Percentiles rank a stretch among this genome's conserved stretches.
Conservation (phyloP, 2,888 invertebrate species). For the Colostygia pectinataria region DNA sequence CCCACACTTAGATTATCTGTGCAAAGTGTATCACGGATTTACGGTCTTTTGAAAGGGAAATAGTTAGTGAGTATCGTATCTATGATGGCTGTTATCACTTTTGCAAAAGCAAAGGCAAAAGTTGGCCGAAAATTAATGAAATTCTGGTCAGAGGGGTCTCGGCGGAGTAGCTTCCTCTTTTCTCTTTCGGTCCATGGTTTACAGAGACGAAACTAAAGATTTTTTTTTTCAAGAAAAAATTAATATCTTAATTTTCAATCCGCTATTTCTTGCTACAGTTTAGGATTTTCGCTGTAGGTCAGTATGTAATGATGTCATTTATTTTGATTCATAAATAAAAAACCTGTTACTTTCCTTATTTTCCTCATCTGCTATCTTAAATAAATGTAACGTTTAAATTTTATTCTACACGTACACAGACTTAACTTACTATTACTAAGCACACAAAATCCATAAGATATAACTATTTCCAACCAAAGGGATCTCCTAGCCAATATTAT, state of each 20-base stretch:
- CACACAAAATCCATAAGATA: slow-evolving; percentile 3
- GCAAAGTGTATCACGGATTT: no score
- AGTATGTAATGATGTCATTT: no score
- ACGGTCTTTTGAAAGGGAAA: no score
- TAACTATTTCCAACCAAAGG: slow-evolving; percentile 9
- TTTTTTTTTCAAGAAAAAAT: neutral
- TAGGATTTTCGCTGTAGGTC: no score
- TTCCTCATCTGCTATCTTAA: no score
- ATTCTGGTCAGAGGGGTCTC: slow-evolving; percentile 45
- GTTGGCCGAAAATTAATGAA: slow-evolving; percentile 72
- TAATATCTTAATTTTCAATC: no score
- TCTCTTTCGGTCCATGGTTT: slow-evolving; percentile 32
- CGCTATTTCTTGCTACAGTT: no score
- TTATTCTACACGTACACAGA: neutral
- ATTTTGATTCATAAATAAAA: no score
- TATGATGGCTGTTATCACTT: neutral
- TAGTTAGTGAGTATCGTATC: neutral
- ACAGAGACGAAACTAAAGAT: slow-evolving; percentile 44
- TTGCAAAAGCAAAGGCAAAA: slow-evolving; percentile 39
- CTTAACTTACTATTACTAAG: neutral
- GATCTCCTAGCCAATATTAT: slow-evolving; percentile 18
- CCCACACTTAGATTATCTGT: no score
- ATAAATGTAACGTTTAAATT: no score
- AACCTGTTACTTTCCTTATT: no score
- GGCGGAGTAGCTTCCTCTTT: slow-evolving; percentile 26